Base-by-base conservation (phyloP, 2,113 vertebrate genomes). In the Carlito syrichta region DNA sequence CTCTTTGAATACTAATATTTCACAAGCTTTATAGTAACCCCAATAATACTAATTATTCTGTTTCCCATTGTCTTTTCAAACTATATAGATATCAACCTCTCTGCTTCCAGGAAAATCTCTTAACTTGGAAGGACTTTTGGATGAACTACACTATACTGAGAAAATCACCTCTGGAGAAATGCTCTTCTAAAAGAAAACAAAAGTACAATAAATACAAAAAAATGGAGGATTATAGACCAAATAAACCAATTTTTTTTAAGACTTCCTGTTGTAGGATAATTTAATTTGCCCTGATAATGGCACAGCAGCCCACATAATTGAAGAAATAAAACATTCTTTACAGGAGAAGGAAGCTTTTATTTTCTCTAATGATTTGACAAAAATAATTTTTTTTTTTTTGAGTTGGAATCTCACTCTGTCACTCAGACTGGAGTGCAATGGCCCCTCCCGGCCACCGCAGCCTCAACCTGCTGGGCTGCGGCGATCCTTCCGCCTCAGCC, bases 351-450 rank as follows among this genome's bases (percentile, higher is more conserved):
- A 88, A 54, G 14, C 32, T 58, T 52, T 86, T 71, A n/a, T 56
- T 92, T 93, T 89, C 30, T 71, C 40, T 73, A 89, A 73, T 79
- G n/a, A n/a, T n/a, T n/a, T n/a, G n/a, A n/a, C n/a, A n/a, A n/a
- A n/a, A n/a, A n/a, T n/a, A n/a, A n/a, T n/a, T n/a, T n/a, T n/a
- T n/a, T n/a, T n/a, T n/a, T n/a, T n/a, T n/a, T n/a, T n/a, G n/a
- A n/a, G n/a, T n/a, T n/a, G n/a, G n/a, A n/a, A n/a, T n/a, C n/a
- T n/a, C n/a, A n/a, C n/a, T n/a, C n/a, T n/a, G n/a, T n/a, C n/a
- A n/a, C n/a, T n/a, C n/a, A n/a, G n/a, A n/a, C n/a, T n/a, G n/a
- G n/a, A n/a, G n/a, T n/a, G n/a, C n/a, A n/a, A n/a, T n/a, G n/a
- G n/a, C n/a, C n/a, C n/a, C n/a, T n/a, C n/a, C n/a, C n/a, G n/a